Evolutionary conservation across 2,888 invertebrate species (phyloP), one percentile per base, ranked within the genome.

Genomic region (Epistrophe grossulariae): DNA sequence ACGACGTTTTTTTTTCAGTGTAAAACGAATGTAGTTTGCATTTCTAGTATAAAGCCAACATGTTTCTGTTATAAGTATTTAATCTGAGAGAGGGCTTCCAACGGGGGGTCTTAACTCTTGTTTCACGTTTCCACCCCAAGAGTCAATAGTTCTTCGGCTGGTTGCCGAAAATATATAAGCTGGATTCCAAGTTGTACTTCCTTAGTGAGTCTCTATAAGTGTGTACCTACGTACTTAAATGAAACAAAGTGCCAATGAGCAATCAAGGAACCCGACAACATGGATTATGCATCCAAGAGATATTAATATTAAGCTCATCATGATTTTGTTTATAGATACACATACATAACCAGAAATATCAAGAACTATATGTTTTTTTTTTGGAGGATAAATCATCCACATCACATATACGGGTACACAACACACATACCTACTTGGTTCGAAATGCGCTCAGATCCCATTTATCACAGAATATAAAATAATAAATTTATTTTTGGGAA

Each of bases 401-500:
- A 59, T 35, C 35, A 7, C 13, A 10, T 6, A 13, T 59, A 9
- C n/a, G n/a, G n/a, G n/a, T n/a, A n/a, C n/a, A n/a, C n/a, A n/a
- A n/a, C n/a, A n/a, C 35, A 52, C 4, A 52, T 13, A 40, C 73
- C 17, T 24, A 85, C 71, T 82, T 79, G 10, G n/a, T 17, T 17
- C 11, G 78, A 74, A 13, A 59, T 4, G 45, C 57, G 17, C 38
- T 70, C 74, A 60, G 72, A 64, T 17, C 55, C 57, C 79, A 79
- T 87, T 76, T 79, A 79, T 87, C 87, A 87, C 71, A 31, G 79
- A 82, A 79, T 74, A 88, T 88, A 88, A 88, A 43, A 88, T 88
- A 88, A 88, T 88, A 88, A 88, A 88, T 85, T 88, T 77, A 82
- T 79, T 87, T 79, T 87, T 79, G 71, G 66, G 48, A 68, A 78